Conservation (phyloP, 2,888 invertebrate species). For the Poecilus cupreus region DNA sequence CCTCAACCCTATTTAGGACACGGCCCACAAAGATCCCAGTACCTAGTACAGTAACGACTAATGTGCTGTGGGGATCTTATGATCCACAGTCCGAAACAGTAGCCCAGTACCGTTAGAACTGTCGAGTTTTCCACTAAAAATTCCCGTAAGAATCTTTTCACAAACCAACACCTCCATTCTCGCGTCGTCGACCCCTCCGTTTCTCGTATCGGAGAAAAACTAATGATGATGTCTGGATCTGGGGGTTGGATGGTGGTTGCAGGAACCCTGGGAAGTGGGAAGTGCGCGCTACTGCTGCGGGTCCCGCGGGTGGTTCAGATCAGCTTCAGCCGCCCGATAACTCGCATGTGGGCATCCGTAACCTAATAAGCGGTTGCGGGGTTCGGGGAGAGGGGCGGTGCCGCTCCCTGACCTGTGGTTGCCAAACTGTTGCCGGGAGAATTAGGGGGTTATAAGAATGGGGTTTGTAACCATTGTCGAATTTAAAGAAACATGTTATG, state of each 20-base stretch:
- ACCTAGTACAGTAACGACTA: too few relatives aligned
- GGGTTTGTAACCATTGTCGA: too few relatives aligned
- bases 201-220: too few relatives aligned
- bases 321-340: slow-evolving; percentile 1
- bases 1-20: too few relatives aligned
- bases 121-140: too few relatives aligned
- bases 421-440: not conserved
- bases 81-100: too few relatives aligned
- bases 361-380: slow-evolving; percentile 49
- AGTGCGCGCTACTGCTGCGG: not conserved
- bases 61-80: too few relatives aligned
- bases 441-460: too few relatives aligned
- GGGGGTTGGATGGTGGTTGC: not conserved
- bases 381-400: not conserved
- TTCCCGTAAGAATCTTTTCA: too few relatives aligned
- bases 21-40: too few relatives aligned
- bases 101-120: too few relatives aligned
- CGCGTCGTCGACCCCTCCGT: not conserved
- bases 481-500: too few relatives aligned
- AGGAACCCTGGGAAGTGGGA: not conserved
- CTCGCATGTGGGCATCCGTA: slow-evolving; percentile 56
- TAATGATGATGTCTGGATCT: not conserved
- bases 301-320: not conserved
- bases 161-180: not conserved
- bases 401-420: slow-evolving; percentile 8